Base-by-base conservation (phyloP, 2,113 vertebrate genomes). In the Phasianus colchicus region DNA sequence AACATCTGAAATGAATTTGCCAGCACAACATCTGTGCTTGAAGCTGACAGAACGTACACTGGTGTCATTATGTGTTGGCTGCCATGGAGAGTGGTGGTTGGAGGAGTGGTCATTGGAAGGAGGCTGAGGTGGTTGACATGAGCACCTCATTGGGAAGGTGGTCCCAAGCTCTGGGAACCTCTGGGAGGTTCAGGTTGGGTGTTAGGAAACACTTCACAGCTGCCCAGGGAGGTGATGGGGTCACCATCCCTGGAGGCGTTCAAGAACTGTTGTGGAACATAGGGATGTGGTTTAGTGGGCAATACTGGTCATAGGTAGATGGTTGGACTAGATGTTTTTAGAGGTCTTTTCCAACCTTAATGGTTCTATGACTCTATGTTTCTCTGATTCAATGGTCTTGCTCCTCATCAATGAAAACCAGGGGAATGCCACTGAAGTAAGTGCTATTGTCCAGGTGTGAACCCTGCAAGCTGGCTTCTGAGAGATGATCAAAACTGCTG, bases 51-150 rank as follows among this genome's bases (percentile, higher is more conserved):
- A 20, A 12, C 9, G 61, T 38, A 2, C 13, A 9, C 0, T 25
- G 43, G 55, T 32, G 55, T n/a, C 30, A 20, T n/a, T 32, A n/a
- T 8, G 1, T 48, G 81, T 55, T 22, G 38, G 54, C 17, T 67
- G 4, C 30, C 55, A 11, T 0, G 0, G 72, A 42, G 36, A 18
- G 7, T 20, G 43, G 30, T 7, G 57, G 47, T 2, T 54, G 75
- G 36, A 73, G 75, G 20, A 20, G 4, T 15, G 43, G 25, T 9
- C 40, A n/a, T 2, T 54, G 75, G 42, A 69, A 70, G 24, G 58
- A 58, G 36, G 48, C 20, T n/a, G 17, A 13, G 38, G 5, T 0
- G 0, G 18, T 15, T 3, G n/a, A 22, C 11, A 45, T 0, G 0
- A 54, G 40, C 38, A 52, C 29, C 19, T 61, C 43, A 16, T 20